phyloP scores from a whole-genome alignment of 2,797 vertebrate species.

The Tiaroga cobitis region DNA sequence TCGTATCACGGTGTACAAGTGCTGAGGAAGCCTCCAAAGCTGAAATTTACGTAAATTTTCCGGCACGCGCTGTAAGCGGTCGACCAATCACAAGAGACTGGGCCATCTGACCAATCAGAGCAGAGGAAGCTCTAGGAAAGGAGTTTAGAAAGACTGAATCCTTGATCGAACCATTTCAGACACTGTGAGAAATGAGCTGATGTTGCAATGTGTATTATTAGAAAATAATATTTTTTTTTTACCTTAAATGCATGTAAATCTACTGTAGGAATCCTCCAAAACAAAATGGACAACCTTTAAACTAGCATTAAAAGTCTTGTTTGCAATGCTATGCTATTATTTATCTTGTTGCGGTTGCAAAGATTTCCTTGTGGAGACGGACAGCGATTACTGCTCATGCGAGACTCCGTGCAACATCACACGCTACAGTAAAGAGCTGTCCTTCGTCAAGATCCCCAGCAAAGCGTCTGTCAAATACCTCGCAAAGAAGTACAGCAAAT shows the following conservation, averaged over 20 bases:
- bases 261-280: background rate
- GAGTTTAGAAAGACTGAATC: no score
- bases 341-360: constrained; percentile 55
- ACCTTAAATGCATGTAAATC: background rate
- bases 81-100: no score
- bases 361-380: constrained; percentile 97
- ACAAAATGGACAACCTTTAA: background rate
- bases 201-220: no score
- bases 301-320: background rate
- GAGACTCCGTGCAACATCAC: constrained; percentile 98
- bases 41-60: no score
- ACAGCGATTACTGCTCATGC: constrained; percentile 95
- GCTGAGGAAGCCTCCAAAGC: no score
- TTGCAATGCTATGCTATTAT: background rate
- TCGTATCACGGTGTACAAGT: no score
- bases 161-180: no score
- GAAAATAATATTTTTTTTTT: no score
- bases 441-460: constrained; percentile 99
- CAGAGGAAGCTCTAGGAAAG: no score
- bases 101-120: no score
- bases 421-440: constrained; percentile 95
- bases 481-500: constrained; percentile 98
- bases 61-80: no score
- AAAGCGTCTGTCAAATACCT: constrained; percentile 97
- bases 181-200: no score